Base-by-base conservation (phyloP, 2,113 vertebrate genomes). In the Brachypodius melanocephalos region DNA sequence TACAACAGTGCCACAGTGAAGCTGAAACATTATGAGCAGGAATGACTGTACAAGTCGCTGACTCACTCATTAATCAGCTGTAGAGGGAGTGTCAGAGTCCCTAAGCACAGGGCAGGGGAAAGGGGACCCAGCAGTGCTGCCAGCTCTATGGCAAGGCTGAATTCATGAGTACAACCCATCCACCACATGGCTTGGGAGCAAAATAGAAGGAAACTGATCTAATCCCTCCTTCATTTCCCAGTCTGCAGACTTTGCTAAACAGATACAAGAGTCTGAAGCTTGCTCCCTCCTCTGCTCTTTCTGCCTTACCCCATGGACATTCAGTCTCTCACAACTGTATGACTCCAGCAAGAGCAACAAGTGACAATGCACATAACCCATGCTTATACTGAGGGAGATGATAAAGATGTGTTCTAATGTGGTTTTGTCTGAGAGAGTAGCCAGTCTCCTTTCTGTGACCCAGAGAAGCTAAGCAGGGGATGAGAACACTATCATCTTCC, bases 1-100 rank as follows among this genome's bases (percentile, higher is more conserved):
- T 71, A 84, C 57, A 88, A 51, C 48, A 88, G 63, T 83, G 43
- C 46, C 81, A 83, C 32, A 19, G 72, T 0, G 3, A 88, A 95
- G 59, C 43, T 77, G 85, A 93, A 93, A 61, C 59, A 36, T 36
- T 72, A 19, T 48, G 59, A 84, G n/a, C 17, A 62, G 76, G 73
- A 86, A 65, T 71, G 63, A 74, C 68, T 80, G 51, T 12, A 71
- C 51, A 67, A 84, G 75, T 48, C 4, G 22, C 88, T 95, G 95
- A 95, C 71, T 96, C 93, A 93, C 59, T 77, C 40, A 63, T 90
- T 91, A 88, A 86, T 85, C 62, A 91, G 62, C 73, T 17, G 43
- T 34, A 26, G 29, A 66, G 69, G 28, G 18, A 93, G 54, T 32
- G 69, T 85, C 49, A 46, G 45, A 77, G 42, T 67, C 8, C 1